Evolutionary conservation across 2,888 invertebrate species (phyloP).

Genomic region (Piscicola geometra): DNA sequence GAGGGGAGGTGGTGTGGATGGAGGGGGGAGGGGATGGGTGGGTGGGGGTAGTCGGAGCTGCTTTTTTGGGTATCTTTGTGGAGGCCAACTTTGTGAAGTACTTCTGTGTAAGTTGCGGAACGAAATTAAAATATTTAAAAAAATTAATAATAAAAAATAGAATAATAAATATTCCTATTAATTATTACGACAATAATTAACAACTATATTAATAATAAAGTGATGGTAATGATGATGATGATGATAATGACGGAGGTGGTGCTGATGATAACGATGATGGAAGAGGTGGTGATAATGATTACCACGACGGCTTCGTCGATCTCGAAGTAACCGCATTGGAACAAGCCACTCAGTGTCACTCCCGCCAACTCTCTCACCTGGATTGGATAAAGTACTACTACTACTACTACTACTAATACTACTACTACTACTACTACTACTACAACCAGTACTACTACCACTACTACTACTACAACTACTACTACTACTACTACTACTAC

Average conservation of each 20-base stretch:
- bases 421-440: background rate
- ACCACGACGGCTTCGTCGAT: conserved; percentile 60
- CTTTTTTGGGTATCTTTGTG: conserved; percentile 47
- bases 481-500: background rate
- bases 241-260: no score
- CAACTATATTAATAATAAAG: no score
- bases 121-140: no score
- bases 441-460: background rate
- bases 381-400: background rate
- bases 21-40: background rate
- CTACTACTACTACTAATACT: background rate
- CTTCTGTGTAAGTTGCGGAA: no score
- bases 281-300: no score
- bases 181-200: no score
- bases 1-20: background rate
- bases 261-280: no score
- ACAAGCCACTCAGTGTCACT: conserved; percentile 74
- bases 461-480: background rate
- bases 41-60: background rate
- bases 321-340: conserved; percentile 72
- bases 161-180: no score
- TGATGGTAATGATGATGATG: no score
- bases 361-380: conserved; percentile 75
- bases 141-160: no score
- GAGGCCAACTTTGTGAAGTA: conserved; percentile 59